Base-by-base conservation (phyloP, 2,888 invertebrate genomes). In the Morinoia aosen region DNA sequence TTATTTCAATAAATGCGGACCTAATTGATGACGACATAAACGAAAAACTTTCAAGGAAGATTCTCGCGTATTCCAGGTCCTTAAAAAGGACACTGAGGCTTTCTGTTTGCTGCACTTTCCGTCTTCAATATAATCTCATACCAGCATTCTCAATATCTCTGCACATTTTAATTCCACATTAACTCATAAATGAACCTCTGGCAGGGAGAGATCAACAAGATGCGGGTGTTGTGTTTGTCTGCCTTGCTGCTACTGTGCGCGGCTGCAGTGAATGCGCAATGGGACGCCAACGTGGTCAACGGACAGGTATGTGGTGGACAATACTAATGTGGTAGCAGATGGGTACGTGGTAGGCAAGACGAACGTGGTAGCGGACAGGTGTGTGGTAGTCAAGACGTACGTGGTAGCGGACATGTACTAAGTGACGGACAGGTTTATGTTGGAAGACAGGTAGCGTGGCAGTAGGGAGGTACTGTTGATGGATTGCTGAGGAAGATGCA, bases 251-350 rank as follows among this genome's bases (percentile, higher is more conserved):
- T 95, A 93, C 39, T 91, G 93, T 64, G 61, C 33, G 95, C 57
- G 19, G 95, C 91, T 19, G 39, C 95, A 14, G 61, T 58, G 39
- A 91, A 61, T 33, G 95, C 95, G 0, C 95, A 95, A 88, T 95
- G 95, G 95, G 95, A 95, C 88, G 91, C 95, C 4, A 61, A 95
- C 48, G 90, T 76, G 76, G 33, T 16, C 25, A 25, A 61, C 12
- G 76, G 76, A 76, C 76, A 76, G 76, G 76, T 76, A 76, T 33
- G 76, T 76, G 76, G 76, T 10, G 33, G 76, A 8, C 8, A 33
- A 10, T 2, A 76, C 25, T 10, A 25, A 76, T 33, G 76, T 10
- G 16, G 33, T 19, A 33, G 33, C 33, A 33, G 33, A 33, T 33
- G 2, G 76, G 76, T 76, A 76, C 7, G 76, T 76, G 76, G 61